phyloP scores from a whole-genome alignment of 1,140 invertebrate genomes.

The Helicoverpa armigera region DNA sequence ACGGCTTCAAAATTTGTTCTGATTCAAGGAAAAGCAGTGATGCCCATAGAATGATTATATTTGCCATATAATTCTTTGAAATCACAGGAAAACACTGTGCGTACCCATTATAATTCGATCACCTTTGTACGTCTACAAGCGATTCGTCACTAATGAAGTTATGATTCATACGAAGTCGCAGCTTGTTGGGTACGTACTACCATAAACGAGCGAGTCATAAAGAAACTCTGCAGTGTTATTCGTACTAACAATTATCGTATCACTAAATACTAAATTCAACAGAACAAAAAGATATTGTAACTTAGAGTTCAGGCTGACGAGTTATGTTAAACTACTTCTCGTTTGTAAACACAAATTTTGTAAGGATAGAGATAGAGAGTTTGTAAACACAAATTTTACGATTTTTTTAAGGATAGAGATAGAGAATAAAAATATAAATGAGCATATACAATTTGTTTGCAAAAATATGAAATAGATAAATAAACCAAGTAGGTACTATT shows the following conservation, averaged over 20 bases:
- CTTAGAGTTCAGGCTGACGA: background rate
- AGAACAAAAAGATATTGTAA: background rate
- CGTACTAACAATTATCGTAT: constrained; percentile 13
- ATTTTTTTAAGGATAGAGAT: no score
- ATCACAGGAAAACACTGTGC: background rate
- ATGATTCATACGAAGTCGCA: constrained; percentile 48
- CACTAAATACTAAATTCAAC: background rate
- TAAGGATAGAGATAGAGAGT: no score
- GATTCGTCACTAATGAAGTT: constrained; percentile 28
- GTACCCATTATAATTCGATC: constrained; percentile 15
- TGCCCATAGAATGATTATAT: background rate
- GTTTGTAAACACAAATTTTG: no score
- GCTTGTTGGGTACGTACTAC: constrained; percentile 13
- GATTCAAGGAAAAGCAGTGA: background rate
- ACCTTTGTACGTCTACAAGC: constrained; percentile 26
- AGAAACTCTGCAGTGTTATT: background rate
- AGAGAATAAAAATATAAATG: no score
- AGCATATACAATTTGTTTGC: no score
- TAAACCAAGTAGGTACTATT: no score
- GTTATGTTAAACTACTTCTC: no score
- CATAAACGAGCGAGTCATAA: constrained; percentile 17
- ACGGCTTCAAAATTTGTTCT: background rate
- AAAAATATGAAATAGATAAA: no score
- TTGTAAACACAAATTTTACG: no score
- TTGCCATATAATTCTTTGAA: constrained; percentile 18